Percentiles rank a stretch among this genome's conserved stretches.
Conservation (phyloP, 2,888 invertebrate genomes). For the Pachycephus smyrnensis region DNA sequence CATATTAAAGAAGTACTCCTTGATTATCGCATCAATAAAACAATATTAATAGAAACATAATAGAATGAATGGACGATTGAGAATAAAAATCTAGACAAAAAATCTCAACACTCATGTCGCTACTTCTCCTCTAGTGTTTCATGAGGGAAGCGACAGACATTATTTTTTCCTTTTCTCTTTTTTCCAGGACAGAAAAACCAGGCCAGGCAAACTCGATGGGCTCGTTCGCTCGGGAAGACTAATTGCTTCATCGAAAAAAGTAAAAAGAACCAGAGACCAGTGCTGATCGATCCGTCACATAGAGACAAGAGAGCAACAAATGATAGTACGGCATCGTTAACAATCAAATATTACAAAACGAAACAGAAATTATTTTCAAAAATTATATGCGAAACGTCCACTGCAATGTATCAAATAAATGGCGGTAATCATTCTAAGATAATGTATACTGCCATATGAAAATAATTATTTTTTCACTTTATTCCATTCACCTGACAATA, state of each 20-base stretch:
- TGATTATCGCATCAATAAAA: background rate
- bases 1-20: no score
- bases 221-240: background rate
- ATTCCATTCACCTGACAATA: constrained; percentile 78
- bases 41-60: background rate
- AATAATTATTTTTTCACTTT: background rate
- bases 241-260: background rate
- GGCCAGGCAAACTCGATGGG: background rate
- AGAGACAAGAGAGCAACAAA: background rate
- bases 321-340: background rate
- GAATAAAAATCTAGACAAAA: background rate
- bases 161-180: background rate
- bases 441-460: background rate
- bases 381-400: background rate
- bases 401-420: background rate
- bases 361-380: background rate
- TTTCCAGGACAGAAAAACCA: constrained; percentile 1
- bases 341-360: background rate
- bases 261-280: background rate
- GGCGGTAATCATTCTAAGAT: no score
- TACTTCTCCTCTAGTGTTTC: background rate
- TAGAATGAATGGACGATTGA: background rate
- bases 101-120: background rate
- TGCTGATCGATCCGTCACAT: background rate
- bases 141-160: background rate